Evolutionary conservation across 2,888 invertebrate species (phyloP), one percentile per base, ranked within the genome.

Genomic region (Orchestes rusci): DNA sequence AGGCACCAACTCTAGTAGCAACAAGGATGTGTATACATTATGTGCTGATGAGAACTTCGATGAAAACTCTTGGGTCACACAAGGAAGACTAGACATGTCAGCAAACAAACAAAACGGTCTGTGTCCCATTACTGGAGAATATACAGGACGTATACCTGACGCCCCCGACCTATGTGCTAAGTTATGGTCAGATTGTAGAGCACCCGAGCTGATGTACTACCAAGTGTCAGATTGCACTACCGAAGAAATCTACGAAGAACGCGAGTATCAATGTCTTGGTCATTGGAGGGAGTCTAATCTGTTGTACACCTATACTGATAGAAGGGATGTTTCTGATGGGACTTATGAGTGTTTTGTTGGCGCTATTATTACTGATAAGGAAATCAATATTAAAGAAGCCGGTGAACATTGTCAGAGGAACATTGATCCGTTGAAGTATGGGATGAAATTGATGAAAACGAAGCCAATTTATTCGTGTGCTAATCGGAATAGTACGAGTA

Each of bases 281-380:
- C 79, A 80, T 55, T 81, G 80, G 80, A 70, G 73, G 49, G 80
- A 80, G 58, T 70, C 73, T 20, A 74, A 74, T 13, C 65, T 76
- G 1, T 70, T 78, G 45, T 80, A 79, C 56, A 77, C 80, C 1
- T 80, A 78, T 59, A 80, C 81, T 1, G 74, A 77, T 68, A 68
- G 80, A 52, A 71, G 73, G 45, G 80, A 80, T 56, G 69, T 75
- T 34, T 70, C 70, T 15, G 70, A 70, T 2, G 70, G 70, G 33
- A 71, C 73, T 1, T 79, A 77, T 57, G 80, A 81, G 62, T 81
- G 80, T 58, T 80, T 80, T 59, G 79, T 80, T 16, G 80, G 80
- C 7, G 66, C 73, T 13, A 77, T 77, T 39, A 69, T 75, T 10
- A 70, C 73, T 15, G 73, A 75, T 27, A 72, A 73, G 29, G 75